These are phyloP conservation scores for Plebejus argus DNA, from an alignment of 2,888 invertebrate species.

Conservation along the genomic window DNA sequence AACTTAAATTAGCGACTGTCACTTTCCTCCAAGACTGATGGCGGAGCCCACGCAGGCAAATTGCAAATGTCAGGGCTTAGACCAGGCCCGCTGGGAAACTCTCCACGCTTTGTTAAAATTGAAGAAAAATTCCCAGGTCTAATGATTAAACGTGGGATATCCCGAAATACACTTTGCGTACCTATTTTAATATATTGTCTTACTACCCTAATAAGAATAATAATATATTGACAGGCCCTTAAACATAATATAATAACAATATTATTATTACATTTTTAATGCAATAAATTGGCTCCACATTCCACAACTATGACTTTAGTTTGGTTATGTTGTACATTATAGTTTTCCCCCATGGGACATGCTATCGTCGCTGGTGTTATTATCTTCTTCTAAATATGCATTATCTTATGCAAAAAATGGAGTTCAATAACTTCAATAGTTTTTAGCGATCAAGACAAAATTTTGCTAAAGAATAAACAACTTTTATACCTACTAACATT, in stretches of 20 bases:
- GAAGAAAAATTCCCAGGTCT: neutral
- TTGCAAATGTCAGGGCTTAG: neutral
- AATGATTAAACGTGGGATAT: neutral
- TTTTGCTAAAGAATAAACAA: neutral
- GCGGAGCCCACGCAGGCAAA: constrained; percentile 2
- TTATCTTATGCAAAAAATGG: no score
- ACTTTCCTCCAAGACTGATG: neutral
- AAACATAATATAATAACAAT: no score
- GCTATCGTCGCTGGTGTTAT: neutral
- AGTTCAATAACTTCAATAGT: no score
- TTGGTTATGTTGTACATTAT: neutral
- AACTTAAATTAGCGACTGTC: constrained; percentile 10
- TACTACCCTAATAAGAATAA: no score
- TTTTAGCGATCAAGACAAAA: neutral
- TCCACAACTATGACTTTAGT: no score
- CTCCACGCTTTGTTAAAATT: neutral
- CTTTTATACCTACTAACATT: neutral
- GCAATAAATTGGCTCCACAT: no score
- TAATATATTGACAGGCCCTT: no score
- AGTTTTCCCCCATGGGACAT: neutral
- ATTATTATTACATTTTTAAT: no score
- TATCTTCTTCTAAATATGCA: no score
- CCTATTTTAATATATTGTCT: neutral
- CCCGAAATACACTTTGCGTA: neutral
- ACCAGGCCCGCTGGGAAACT: neutral